These are phyloP conservation scores for Callionymus lyra DNA, from an alignment of 2,113 vertebrate species.

Conservation along the genomic window DNA sequence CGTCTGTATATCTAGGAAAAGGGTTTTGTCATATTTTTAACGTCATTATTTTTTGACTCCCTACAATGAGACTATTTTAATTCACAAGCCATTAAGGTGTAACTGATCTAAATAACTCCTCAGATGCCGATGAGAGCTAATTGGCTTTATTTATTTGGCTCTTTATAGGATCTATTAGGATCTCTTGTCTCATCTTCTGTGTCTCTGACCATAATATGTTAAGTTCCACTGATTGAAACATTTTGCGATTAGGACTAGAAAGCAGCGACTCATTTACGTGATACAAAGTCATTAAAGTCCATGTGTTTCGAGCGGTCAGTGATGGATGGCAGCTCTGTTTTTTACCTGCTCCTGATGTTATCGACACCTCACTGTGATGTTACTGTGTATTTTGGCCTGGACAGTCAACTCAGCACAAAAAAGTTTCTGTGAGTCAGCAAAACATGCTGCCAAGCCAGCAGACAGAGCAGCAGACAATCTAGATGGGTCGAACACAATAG, in stretches of 20 bases:
- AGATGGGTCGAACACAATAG: background rate
- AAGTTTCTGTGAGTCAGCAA: slow-evolving; percentile 41
- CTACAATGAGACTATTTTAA: too few species aligned
- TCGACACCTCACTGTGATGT: slow-evolving; percentile 31
- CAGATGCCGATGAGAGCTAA: background rate
- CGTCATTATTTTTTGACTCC: too few species aligned
- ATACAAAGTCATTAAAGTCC: too few species aligned
- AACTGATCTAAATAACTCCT: too few species aligned
- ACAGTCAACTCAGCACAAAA: slow-evolving; percentile 37
- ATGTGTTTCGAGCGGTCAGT: background rate
- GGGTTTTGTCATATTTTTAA: too few species aligned
- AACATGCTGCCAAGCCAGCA: slow-evolving; percentile 20
- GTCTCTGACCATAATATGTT: too few species aligned
- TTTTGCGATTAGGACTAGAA: background rate
- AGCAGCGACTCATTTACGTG: background rate
- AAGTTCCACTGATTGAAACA: background rate
- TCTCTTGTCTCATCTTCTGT: background rate
- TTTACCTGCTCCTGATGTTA: slow-evolving; percentile 34
- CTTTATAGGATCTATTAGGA: slow-evolving; percentile 12
- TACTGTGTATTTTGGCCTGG: slow-evolving; percentile 12
- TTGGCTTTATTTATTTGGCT: slow-evolving; percentile 2
- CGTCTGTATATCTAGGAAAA: too few species aligned
- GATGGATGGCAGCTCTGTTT: slow-evolving; percentile 4
- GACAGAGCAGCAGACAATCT: background rate
- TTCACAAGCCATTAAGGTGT: too few species aligned